Conservation (phyloP, 2,888 invertebrate genomes). For the Noctua pronuba region DNA sequence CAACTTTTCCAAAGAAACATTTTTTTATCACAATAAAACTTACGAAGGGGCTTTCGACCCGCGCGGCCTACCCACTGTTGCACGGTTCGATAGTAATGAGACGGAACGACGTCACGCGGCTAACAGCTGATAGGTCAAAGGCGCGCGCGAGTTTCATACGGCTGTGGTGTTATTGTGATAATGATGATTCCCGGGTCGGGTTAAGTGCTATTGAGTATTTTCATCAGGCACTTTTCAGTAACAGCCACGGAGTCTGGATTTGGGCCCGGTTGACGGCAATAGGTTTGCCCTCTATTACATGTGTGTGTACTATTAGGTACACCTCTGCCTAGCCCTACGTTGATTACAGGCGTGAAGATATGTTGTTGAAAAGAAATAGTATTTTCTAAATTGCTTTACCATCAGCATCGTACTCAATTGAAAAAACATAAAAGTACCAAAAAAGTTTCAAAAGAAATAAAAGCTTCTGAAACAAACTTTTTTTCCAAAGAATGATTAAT, state of each 20-base stretch:
- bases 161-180: too few species aligned
- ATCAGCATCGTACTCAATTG: not conserved
- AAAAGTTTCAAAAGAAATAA: conserved; percentile 21
- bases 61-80: too few species aligned
- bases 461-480: conserved; percentile 7
- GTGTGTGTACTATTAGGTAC: not conserved
- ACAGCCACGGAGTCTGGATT: not conserved
- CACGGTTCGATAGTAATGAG: too few species aligned
- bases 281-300: too few species aligned
- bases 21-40: too few species aligned
- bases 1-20: too few species aligned
- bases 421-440: not conserved
- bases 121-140: too few species aligned
- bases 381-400: not conserved
- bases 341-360: not conserved
- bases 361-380: not conserved
- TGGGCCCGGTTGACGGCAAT: not conserved
- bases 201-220: too few species aligned
- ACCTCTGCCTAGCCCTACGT: not conserved
- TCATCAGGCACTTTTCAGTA: not conserved
- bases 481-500: conserved; percentile 27
- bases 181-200: too few species aligned
- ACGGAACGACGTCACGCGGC: too few species aligned
- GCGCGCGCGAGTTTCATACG: too few species aligned
- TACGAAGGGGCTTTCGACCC: too few species aligned